Base-by-base conservation (phyloP, 1,140 invertebrate genomes). In the Lasioglossum albipes region DNA sequence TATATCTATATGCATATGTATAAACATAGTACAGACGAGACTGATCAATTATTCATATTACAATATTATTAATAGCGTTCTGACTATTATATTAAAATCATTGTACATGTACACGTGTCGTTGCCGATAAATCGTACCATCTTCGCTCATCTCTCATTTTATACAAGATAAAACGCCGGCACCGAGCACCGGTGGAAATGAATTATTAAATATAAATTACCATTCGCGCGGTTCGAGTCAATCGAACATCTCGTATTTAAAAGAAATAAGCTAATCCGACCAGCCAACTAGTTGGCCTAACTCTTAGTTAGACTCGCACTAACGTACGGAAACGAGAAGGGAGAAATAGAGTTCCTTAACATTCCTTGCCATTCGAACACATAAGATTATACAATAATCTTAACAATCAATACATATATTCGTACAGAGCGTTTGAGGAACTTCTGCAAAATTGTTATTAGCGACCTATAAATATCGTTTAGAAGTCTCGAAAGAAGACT, bases 21-120 rank as follows among this genome's bases (percentile, higher is more conserved):
- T 89, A 83, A 85, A 89, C 86, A 88, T 88, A 86, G 83, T 89
- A 90, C 88, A 91, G 84, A 88, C 84, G 88, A 87, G 81, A 75
- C 66, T 89, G 62, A 84, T 89, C 80, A 74, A 83, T 87, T 83
- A 83, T 82, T 72, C 67, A 52, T 66, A 76, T 83, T 82, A 84
- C 71, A 86, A 75, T 67, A 79, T 54, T 54, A 54, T 54, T 87
- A 87, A 85, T 85, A 88, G 69, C 75, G 70, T 86, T 86, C n/a
- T 69, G 68, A 72, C 80, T 84, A 77, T 74, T 42, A 42, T 82
- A 31, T 76, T 79, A 79, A 76, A 83, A 82, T 84, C 49, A 84
- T 74, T 22, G 62, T 67, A 82, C 89, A 88, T 89, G 82, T 89
- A 90, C 89, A 90, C 64, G 74, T 84, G 77, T 88, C 83, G 85